Base-by-base conservation (phyloP, 2,113 vertebrate genomes). In the Aepyceros melampus region DNA sequence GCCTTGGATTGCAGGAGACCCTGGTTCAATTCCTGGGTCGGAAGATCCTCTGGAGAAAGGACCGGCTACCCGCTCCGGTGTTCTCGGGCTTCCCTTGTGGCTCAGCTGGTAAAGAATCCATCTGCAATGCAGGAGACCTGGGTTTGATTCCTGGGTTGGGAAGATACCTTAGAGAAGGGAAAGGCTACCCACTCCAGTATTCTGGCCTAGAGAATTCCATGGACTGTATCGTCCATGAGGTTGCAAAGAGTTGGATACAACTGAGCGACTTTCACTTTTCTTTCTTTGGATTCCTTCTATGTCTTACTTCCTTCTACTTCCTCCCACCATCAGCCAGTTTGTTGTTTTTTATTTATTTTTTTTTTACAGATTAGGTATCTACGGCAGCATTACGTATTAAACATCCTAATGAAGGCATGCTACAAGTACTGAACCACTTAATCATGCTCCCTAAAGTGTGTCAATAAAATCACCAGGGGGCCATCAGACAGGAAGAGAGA, bases 391-490 rank as follows among this genome's bases (percentile, higher is more conserved):
- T 91, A 76, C 3, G 3, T 43, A 96, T 55, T 67, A 98, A 91
- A 91, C 13, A 95, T 88, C 51, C 96, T 98, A 98, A 99, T 97
- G 98, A 98, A 97, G 56, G 94, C 90, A 96, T 74, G 11, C 62
- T 45, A 43, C 76, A 97, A 91, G 74, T 36, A 91, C 56, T 89
- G 83, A 98, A 88, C 53, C 91, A 98, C 97, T 94, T 98, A 92
- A 97, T 96, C n/a, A 17, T 55, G 71, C 90, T 98, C 96, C 98
- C 97, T 91, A 97, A 95, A 74, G 74, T 97, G 60, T 56, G 1
- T 98, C 97, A 98, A 84, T 96, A 96, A 98, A 98, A 93, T 86
- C 98, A 98, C 89, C 94, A 97, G 96, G 98, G 98, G 92, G 83
- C 95, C 95, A 58, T 95, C 82, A 97, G 45, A 87, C 92, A 98